A percentile compares a stretch with the other conserved stretches of the same genome.
Evolutionary conservation across 1,140 invertebrate genomes (phyloP).

Genomic region (Cecropterus lyciades): DNA sequence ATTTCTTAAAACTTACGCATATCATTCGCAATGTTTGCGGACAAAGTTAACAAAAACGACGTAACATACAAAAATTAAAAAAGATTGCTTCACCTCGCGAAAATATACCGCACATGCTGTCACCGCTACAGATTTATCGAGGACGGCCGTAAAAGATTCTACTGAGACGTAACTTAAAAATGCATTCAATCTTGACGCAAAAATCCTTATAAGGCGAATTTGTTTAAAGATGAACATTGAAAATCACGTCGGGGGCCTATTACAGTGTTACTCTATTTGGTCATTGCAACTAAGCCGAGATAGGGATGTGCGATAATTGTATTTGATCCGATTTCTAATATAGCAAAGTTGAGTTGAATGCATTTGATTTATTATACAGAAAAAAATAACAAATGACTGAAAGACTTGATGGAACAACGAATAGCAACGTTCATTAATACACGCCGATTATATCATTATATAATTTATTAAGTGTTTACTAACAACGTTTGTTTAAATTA

Average conservation of each 20-base stretch:
- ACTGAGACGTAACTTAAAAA: conserved; percentile 20
- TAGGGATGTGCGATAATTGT: neutral
- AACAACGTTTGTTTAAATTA: too few species aligned
- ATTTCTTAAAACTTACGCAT: too few species aligned
- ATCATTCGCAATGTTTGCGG: too few species aligned
- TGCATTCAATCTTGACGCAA: conserved; percentile 2
- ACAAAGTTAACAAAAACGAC: too few species aligned
- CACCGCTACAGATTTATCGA: neutral
- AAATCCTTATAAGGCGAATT: conserved; percentile 14
- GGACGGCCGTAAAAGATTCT: conserved; percentile 8
- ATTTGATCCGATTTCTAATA: too few species aligned
- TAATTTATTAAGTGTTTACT: too few species aligned
- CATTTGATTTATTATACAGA: too few species aligned
- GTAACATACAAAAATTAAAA: neutral
- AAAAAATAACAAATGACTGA: too few species aligned
- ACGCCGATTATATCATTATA: too few species aligned
- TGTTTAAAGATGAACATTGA: conserved; percentile 33
- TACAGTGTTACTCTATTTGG: conserved; percentile 25
- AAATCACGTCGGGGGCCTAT: conserved; percentile 27
- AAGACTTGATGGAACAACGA: too few species aligned
- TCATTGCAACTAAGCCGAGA: conserved; percentile 33
- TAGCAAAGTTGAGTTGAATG: too few species aligned
- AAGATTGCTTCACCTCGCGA: neutral
- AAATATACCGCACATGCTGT: neutral
- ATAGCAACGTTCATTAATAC: too few species aligned